Evolutionary conservation across 2,797 vertebrate species (phyloP), one percentile per base, ranked within the genome.

Genomic region (Hylomyscus alleni): DNA sequence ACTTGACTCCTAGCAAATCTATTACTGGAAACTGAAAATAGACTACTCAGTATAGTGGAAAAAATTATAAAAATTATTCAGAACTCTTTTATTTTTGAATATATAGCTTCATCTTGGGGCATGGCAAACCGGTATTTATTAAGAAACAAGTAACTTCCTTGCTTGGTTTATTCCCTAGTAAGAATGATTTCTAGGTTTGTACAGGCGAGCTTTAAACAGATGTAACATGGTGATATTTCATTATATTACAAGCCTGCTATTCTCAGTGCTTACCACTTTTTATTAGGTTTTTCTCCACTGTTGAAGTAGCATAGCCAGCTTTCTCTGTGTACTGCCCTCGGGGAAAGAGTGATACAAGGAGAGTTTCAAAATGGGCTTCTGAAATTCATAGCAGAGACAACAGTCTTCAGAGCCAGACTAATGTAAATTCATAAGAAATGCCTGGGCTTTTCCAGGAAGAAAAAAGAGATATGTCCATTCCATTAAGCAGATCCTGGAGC

Each of bases 381-480:
- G 37, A 97, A 97, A 96, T 92, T 96, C 96, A 95, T 11, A 84
- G 91, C 69, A 91, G 85, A 93, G 73, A 93, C 40, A 91, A 62
- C 24, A 69, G 60, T 76, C 58, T 87, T 91, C 76, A 91, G 73
- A 95, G 86, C 14, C 31, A 60, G 78, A 81, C 65, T 52, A 82
- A 90, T 86, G 84, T 81, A 96, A 92, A 89, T 91, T 67, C 86
- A 73, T 58, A 75, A 76, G 84, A 96, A 96, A 95, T 13, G 20
- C 29, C 14, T 58, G 40, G 6, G 77, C 50, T 37, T 92, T 88
- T 44, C 78, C 72, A 47, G 87, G 69, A 62, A 83, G 62, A n/a
- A 94, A 94, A 94, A 82, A 85, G 86, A 60, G 37, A 29, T 72
- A 19, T 50, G 60, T 73, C n/a, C 56, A 56, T 88, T 90, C 89